phyloP scores from a whole-genome alignment of 1,140 invertebrate species.

The Brachionus rotundiformis region DNA sequence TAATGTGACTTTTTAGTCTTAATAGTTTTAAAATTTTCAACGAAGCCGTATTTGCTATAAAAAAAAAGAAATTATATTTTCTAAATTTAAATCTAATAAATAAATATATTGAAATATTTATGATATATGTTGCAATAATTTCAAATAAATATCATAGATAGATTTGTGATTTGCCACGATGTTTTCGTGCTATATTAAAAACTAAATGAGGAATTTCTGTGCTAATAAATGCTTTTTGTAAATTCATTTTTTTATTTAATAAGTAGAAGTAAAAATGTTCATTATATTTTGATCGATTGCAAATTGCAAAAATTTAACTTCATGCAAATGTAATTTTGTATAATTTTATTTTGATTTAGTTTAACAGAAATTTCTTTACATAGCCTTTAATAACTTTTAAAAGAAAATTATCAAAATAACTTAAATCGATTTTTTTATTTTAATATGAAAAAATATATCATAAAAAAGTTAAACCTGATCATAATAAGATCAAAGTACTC shows the following conservation, averaged over 20 bases:
- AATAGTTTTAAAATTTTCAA: not conserved
- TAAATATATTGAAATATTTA: not conserved
- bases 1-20: not conserved
- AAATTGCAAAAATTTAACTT: not conserved
- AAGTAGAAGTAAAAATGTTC: not conserved
- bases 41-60: conserved; percentile 21
- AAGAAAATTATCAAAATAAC: too few species aligned
- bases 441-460: too few species aligned
- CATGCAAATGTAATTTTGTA: not conserved
- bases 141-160: not conserved
- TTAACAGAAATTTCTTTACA: not conserved
- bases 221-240: not conserved
- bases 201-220: conserved; percentile 19
- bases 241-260: not conserved
- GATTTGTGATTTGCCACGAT: conserved; percentile 33
- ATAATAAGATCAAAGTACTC: too few species aligned
- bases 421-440: too few species aligned
- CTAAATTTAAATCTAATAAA: not conserved
- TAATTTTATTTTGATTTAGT: too few species aligned
- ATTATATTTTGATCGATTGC: not conserved
- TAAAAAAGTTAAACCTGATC: too few species aligned
- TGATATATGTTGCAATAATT: conserved; percentile 32
- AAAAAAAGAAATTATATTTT: not conserved
- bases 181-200: conserved; percentile 12
- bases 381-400: too few species aligned